A percentile compares a stretch with the other conserved stretches of the same genome.
phyloP scores from a whole-genome alignment of 2,888 invertebrate genomes.

The Saturnia japonica region DNA sequence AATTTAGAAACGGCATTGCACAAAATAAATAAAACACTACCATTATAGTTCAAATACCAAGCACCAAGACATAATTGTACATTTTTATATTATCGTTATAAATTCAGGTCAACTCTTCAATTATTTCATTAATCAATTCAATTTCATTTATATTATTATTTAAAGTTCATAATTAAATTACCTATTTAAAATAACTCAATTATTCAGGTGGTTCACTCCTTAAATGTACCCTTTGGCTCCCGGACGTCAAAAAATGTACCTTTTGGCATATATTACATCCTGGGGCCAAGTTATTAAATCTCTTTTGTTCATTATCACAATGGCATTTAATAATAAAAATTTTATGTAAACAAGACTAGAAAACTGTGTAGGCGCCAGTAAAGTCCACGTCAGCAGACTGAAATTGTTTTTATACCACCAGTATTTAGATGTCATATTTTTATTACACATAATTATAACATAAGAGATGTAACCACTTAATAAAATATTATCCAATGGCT shows the following conservation, averaged over 20 bases:
- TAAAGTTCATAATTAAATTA: background rate
- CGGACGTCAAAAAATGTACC: too few species aligned
- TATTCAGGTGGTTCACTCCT: background rate
- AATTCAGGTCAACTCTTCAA: background rate
- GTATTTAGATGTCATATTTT: background rate
- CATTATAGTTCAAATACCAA: background rate
- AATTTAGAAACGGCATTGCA: background rate
- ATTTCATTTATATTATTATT: background rate
- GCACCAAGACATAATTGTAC: background rate
- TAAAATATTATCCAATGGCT: background rate
- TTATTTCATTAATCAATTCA: background rate
- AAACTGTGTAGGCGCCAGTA: slow-evolving; percentile 30
- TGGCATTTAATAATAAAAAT: background rate
- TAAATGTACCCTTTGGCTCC: too few species aligned
- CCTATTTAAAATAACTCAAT: background rate
- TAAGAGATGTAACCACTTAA: background rate
- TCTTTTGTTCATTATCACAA: background rate
- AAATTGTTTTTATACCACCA: background rate
- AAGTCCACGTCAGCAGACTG: background rate
- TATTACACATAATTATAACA: background rate
- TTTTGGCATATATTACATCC: too few species aligned
- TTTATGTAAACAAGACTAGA: slow-evolving; percentile 36
- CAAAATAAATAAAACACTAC: background rate
- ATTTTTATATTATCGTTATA: background rate
- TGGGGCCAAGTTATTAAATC: too few species aligned